Conservation (phyloP, 2,113 vertebrate species). For the Notarius quadriscutis region DNA sequence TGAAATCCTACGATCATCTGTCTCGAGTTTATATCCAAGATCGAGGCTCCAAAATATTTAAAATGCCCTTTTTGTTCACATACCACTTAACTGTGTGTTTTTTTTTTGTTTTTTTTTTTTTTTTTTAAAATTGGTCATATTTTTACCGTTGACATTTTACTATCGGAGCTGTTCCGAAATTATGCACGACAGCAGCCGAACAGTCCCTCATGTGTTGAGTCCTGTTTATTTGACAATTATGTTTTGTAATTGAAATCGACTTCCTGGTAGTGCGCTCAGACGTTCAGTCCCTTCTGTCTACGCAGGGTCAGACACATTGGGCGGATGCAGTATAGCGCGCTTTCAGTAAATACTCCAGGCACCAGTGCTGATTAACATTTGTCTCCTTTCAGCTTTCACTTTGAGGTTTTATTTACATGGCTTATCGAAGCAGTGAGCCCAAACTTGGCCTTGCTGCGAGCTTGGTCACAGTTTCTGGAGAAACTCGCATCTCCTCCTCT, state of each 20-base stretch:
- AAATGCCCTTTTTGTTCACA: neutral
- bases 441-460: neutral
- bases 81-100: neutral
- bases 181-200: neutral
- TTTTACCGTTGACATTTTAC: neutral
- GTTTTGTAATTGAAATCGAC: slow-evolving; percentile 18
- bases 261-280: neutral
- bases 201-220: neutral
- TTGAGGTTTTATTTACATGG: neutral
- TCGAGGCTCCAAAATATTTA: neutral
- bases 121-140: neutral
- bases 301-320: neutral
- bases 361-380: neutral
- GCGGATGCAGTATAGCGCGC: too few relatives aligned
- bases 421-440: neutral
- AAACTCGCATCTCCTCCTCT: neutral
- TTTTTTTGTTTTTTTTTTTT: neutral
- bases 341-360: neutral
- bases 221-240: slow-evolving; percentile 1
- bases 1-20: neutral
- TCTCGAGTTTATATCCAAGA: neutral
- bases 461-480: neutral
- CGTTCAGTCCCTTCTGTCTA: neutral
- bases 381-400: neutral
- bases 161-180: neutral